Percentiles rank a stretch among this genome's conserved stretches.
Evolutionary conservation across 2,113 vertebrate species (phyloP).

Genomic region (Rafetus swinhoei): DNA sequence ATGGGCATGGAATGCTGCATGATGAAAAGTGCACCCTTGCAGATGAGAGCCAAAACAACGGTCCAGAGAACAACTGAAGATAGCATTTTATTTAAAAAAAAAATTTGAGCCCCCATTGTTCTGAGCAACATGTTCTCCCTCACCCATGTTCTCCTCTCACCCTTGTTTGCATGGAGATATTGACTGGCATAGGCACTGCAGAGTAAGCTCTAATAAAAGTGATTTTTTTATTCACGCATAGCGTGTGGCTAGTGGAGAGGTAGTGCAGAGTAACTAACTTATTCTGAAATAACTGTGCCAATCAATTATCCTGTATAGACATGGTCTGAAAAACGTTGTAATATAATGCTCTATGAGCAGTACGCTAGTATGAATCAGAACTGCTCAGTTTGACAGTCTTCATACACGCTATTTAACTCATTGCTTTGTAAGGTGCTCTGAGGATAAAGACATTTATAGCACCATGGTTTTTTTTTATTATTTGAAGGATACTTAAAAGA

Average conservation of each 20-base stretch:
- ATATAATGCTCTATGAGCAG: neutral
- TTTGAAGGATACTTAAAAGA: neutral
- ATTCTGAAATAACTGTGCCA: neutral
- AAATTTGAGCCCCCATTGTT: neutral
- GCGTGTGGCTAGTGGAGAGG: neutral
- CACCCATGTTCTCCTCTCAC: neutral
- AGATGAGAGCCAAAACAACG: neutral
- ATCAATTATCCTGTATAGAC: neutral
- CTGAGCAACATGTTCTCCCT: neutral
- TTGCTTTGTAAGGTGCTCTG: neutral
- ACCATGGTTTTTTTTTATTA: neutral
- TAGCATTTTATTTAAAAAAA: neutral
- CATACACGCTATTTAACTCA: neutral
- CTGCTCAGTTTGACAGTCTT: neutral
- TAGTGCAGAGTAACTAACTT: neutral
- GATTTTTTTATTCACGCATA: neutral
- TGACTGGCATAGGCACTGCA: neutral
- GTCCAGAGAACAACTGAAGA: neutral
- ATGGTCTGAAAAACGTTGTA: neutral
- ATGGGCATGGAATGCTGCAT: neutral
- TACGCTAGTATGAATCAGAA: neutral
- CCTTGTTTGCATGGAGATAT: neutral
- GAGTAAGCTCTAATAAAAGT: neutral
- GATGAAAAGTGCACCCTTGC: neutral
- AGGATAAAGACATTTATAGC: neutral